Evolutionary conservation across 2,888 invertebrate genomes (phyloP), one percentile per base, ranked within the genome.

Genomic region (Drosophila demipolita): DNA sequence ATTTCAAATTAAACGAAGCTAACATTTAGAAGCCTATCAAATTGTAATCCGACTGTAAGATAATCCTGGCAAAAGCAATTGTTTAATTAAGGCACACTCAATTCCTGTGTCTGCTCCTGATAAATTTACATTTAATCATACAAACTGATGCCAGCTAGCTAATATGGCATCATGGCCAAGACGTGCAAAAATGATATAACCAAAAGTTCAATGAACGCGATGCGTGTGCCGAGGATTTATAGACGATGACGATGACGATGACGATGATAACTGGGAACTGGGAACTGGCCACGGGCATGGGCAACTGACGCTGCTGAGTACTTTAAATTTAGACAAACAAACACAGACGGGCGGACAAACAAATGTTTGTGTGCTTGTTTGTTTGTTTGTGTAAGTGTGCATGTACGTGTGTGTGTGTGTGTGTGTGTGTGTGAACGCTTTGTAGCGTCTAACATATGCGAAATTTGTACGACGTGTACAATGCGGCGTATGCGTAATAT

Each of bases 401-500:
- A 23, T 64, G 40, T 65, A 38, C 1, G 48, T 74, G 55, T 64
- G 50, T 64, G 48, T 50, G 20, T 15, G 29, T 72, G 55, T 57
- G 52, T 64, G 49, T 42, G 23, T 52, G 23, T 52, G 20, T 35
- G 49, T 66, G 61, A 17, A n/a, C 53, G 61, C 38, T 62, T 45
- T 45, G 53, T 64, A 73, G 52, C 55, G 49, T 70, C 68, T 63
- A 70, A 52, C 74, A 79, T 73, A 75, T 72, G 73, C 42, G 69
- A 58, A 66, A 53, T 60, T 75, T 60, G 73, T 68, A 55, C 49
- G 62, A 26, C 62, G 50, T 49, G 72, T 59, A 74, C 78, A 61
- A 73, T 71, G 77, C 63, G 81, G 83, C 85, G 85, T 86, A 86
- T 86, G 86, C 88, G 88, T 86, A 86, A 85, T 86, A 75, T 86